Evolutionary conservation across 1,140 invertebrate species (phyloP).

Genomic region (Sycophaga agraensis): DNA sequence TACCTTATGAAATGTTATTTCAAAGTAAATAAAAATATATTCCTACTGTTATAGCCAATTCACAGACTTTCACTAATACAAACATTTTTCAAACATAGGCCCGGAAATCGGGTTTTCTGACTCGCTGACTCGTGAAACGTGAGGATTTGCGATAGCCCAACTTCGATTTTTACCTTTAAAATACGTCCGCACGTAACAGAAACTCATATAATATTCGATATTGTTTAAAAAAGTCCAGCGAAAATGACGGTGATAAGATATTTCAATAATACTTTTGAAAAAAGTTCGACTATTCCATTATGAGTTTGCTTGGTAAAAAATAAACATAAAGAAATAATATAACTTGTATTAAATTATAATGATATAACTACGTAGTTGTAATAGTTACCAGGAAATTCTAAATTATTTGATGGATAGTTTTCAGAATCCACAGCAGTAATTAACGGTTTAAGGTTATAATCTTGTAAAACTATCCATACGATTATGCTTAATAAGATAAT

Average conservation of each 20-base stretch:
- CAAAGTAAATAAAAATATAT: neutral
- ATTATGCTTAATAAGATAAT: constrained; percentile 30
- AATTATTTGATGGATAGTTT: constrained; percentile 31
- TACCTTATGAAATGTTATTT: no score
- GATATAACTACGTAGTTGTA: no score
- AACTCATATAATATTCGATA: constrained; percentile 13
- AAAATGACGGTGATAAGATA: no score
- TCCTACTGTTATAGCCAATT: neutral
- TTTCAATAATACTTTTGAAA: no score
- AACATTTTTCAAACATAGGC: constrained; percentile 21
- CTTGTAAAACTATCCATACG: constrained; percentile 25
- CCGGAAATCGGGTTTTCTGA: constrained; percentile 22
- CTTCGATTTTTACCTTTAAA: constrained; percentile 22
- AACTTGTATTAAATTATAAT: no score
- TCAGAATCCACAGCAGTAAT: constrained; percentile 38
- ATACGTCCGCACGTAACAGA: neutral
- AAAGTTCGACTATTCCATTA: no score
- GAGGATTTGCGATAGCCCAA: constrained; percentile 20
- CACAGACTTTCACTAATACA: constrained; percentile 4
- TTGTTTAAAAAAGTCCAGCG: no score
- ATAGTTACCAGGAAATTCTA: constrained; percentile 43
- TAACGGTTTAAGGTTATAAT: constrained; percentile 34
- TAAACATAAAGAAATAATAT: no score
- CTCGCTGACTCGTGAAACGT: constrained; percentile 8
- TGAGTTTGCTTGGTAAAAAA: no score